Evolutionary conservation across 1,140 invertebrate species (phyloP).

Genomic region (Thaumetopoea pityocampa): DNA sequence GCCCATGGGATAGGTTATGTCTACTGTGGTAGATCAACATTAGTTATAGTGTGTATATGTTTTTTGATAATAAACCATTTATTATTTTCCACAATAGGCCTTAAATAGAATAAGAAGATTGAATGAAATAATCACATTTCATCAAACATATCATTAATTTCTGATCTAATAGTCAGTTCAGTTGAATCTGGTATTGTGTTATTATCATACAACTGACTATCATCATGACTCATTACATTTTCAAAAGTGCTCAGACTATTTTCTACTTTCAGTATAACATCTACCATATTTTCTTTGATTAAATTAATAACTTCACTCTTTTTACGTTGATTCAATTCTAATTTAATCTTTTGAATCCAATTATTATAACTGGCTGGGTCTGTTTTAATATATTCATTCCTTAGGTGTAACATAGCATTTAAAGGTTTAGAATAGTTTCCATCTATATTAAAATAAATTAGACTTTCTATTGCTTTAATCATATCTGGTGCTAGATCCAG

Average conservation of each 20-base stretch:
- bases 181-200: constrained; percentile 53
- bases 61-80: neutral
- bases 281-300: constrained; percentile 45
- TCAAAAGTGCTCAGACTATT: constrained; percentile 49
- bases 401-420: constrained; percentile 44
- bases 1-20: too few relatives aligned
- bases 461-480: constrained; percentile 54
- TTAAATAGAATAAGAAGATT: neutral
- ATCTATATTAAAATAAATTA: constrained; percentile 56
- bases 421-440: constrained; percentile 53
- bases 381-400: constrained; percentile 46
- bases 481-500: constrained; percentile 41
- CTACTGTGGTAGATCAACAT: too few relatives aligned
- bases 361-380: constrained; percentile 58
- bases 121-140: constrained; percentile 37
- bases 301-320: constrained; percentile 42
- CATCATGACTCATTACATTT: constrained; percentile 32
- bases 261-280: constrained; percentile 56
- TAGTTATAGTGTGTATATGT: too few relatives aligned
- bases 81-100: constrained; percentile 1
- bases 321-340: constrained; percentile 37
- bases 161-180: constrained; percentile 46
- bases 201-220: constrained; percentile 59
- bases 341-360: constrained; percentile 60
- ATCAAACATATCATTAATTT: constrained; percentile 66